phyloP scores from a whole-genome alignment of 2,113 vertebrate species.

The Alosa alosa region DNA sequence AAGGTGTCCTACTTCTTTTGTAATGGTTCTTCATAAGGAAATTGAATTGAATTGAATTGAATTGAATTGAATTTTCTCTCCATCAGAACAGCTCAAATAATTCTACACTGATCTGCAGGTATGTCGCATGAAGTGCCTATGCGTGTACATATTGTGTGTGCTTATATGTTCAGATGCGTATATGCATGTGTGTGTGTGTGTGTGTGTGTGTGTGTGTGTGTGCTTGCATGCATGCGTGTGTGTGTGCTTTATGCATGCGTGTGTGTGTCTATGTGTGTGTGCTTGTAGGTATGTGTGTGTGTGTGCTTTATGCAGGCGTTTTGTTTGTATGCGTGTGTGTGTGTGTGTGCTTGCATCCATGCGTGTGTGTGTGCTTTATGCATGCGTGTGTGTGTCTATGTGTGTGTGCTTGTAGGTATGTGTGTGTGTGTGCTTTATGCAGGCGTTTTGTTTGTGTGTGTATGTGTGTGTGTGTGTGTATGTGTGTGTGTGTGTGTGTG shows the following conservation, averaged over 20 bases:
- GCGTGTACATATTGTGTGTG: not conserved
- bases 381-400: not conserved
- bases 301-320: not conserved
- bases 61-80: no score
- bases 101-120: not conserved
- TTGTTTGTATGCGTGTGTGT: not conserved
- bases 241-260: not conserved
- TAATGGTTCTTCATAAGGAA: no score
- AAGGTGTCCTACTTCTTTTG: no score
- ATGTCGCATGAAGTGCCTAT: not conserved
- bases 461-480: not conserved
- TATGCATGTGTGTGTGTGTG: not conserved
- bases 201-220: not conserved
- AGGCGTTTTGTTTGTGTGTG: not conserved
- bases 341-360: not conserved
- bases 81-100: not conserved
- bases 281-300: not conserved
- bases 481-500: not conserved
- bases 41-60: no score
- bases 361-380: not conserved
- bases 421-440: not conserved
- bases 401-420: not conserved
- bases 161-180: not conserved
- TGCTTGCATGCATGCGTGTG: not conserved
- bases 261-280: not conserved